Evolutionary conservation across 2,113 vertebrate species (phyloP).

Genomic region (Rynchops niger): DNA sequence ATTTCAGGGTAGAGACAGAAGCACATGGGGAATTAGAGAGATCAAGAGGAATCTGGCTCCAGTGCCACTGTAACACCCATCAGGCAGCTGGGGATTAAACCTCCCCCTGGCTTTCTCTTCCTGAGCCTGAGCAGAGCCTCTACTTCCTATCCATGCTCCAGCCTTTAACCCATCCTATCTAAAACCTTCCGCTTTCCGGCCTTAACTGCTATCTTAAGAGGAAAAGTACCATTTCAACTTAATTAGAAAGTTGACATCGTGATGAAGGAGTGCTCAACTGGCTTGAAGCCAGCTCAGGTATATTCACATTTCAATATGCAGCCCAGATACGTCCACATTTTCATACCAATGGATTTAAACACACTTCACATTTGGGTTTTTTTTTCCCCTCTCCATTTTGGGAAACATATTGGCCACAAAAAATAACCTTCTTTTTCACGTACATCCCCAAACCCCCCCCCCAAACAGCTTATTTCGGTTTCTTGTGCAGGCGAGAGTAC

Average conservation of each 20-base stretch:
- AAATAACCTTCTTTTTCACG: accelerated
- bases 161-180: not conserved
- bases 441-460: too few species aligned
- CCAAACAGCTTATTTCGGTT: not conserved
- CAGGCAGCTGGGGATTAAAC: not conserved
- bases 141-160: not conserved
- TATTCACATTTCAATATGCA: not conserved
- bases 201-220: not conserved
- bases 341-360: not conserved
- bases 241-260: not conserved
- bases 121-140: not conserved
- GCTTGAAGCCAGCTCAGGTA: not conserved
- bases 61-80: not conserved
- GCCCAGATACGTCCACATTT: not conserved
- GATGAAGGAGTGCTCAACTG: not conserved
- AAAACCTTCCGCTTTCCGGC: not conserved
- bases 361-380: not conserved
- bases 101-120: not conserved
- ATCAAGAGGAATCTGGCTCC: not conserved
- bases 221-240: not conserved
- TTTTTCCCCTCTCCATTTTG: not conserved
- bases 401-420: not conserved
- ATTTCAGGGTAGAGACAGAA: not conserved
- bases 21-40: not conserved
- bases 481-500: not conserved